phyloP scores from a whole-genome alignment of 1,140 invertebrate species.

The Campoletis sonorensis region DNA sequence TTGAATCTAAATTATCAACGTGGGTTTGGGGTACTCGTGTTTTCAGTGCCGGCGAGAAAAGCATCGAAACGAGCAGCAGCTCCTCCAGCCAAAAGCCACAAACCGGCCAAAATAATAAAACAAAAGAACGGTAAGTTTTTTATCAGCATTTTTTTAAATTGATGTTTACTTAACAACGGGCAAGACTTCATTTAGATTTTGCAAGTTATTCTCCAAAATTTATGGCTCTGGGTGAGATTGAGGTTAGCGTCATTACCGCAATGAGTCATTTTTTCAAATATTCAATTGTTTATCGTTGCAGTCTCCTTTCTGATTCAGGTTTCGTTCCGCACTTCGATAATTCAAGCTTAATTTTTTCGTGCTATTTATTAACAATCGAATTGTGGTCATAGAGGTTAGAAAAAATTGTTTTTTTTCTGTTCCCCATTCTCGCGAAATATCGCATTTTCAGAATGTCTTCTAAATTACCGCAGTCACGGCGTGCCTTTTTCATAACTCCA shows the following conservation, averaged over 20 bases:
- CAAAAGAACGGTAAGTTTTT: slow-evolving; percentile 43
- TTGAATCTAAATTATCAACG: background rate
- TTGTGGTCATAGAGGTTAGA: no score
- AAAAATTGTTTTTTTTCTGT: no score
- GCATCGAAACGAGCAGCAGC: slow-evolving; percentile 55
- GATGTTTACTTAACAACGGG: background rate
- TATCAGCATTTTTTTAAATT: background rate
- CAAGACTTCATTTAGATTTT: slow-evolving; percentile 1
- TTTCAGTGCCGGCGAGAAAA: slow-evolving; percentile 59
- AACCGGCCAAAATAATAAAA: slow-evolving; percentile 52
- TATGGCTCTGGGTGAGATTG: background rate
- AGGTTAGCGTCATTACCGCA: background rate
- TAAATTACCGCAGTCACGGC: no score
- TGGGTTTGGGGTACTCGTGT: background rate
- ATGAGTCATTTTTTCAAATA: slow-evolving; percentile 45
- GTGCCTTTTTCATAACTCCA: no score
- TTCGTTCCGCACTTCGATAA: no score
- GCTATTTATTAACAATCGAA: no score
- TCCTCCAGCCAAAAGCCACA: slow-evolving; percentile 29
- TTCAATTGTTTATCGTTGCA: background rate
- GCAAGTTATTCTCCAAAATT: slow-evolving; percentile 8
- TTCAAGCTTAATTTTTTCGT: no score
- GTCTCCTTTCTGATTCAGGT: no score
- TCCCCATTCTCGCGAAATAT: no score
- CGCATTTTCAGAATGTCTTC: no score